Evolutionary conservation across 2,113 vertebrate genomes (phyloP).

Genomic region (Chaetodon auriga): DNA sequence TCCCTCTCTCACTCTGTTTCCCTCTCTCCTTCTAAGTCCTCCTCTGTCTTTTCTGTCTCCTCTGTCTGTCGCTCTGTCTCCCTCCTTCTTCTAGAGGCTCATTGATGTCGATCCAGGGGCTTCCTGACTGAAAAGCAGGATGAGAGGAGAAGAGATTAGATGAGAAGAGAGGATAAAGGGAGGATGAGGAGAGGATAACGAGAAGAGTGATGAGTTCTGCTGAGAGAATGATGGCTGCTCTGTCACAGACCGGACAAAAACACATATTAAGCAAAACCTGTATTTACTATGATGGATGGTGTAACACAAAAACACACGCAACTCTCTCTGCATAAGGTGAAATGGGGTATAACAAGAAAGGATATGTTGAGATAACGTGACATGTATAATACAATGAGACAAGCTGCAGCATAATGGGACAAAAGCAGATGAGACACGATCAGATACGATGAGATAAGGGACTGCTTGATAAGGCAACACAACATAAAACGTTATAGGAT

Average conservation of each 20-base stretch:
- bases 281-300: constrained; percentile 48
- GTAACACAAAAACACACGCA: constrained; percentile 12
- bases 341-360: not conserved
- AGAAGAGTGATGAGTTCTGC: constrained; percentile 61
- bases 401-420: not conserved
- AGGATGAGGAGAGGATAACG: constrained; percentile 66
- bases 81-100: constrained; percentile 24
- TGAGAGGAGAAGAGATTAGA: constrained; percentile 66
- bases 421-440: not conserved
- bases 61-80: constrained; percentile 11
- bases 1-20: constrained; percentile 3
- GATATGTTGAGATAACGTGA: constrained; percentile 17
- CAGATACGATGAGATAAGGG: constrained; percentile 20
- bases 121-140: constrained; percentile 67
- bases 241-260: constrained; percentile 67
- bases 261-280: constrained; percentile 61
- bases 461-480: not conserved
- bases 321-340: not conserved
- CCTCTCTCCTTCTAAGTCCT: constrained; percentile 6
- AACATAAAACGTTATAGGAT: not conserved
- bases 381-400: not conserved
- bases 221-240: constrained; percentile 63
- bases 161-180: constrained; percentile 67
- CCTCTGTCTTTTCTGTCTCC: constrained; percentile 1
- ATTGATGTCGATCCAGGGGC: constrained; percentile 75